A percentile compares a stretch with the other conserved stretches of the same genome.
Conservation (phyloP, 1,140 invertebrate genomes). For the Branchinecta lindahli region DNA sequence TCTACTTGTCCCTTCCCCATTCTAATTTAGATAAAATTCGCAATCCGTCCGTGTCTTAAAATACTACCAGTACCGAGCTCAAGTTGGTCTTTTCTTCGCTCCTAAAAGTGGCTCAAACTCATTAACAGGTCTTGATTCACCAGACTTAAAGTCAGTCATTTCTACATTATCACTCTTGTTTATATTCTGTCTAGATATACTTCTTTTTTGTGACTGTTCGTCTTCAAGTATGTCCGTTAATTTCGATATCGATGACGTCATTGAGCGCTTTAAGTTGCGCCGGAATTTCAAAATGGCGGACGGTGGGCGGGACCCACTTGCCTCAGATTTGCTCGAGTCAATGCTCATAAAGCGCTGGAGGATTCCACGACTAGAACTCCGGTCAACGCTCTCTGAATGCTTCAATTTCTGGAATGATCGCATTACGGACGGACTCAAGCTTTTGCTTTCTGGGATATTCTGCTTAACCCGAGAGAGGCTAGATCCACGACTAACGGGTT, state of each 20-base stretch:
- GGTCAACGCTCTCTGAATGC: background rate
- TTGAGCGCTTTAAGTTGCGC: background rate
- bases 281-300: background rate
- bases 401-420: background rate
- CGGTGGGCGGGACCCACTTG: background rate
- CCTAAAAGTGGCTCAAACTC: background rate
- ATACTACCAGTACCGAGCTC: too few relatives aligned
- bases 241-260: constrained; percentile 2
- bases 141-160: background rate
- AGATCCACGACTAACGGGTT: background rate
- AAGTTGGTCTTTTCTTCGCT: background rate
- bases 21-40: too few relatives aligned
- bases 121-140: background rate
- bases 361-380: background rate
- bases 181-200: background rate
- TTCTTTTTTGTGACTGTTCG: background rate
- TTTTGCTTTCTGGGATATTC: background rate
- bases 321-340: background rate
- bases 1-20: too few relatives aligned
- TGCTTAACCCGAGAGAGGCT: background rate
- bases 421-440: background rate
- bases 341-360: background rate
- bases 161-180: background rate
- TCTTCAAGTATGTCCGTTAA: background rate
- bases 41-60: too few relatives aligned